Base-by-base conservation (phyloP, 2,888 invertebrate species). In the Eretmocerus hayati region DNA sequence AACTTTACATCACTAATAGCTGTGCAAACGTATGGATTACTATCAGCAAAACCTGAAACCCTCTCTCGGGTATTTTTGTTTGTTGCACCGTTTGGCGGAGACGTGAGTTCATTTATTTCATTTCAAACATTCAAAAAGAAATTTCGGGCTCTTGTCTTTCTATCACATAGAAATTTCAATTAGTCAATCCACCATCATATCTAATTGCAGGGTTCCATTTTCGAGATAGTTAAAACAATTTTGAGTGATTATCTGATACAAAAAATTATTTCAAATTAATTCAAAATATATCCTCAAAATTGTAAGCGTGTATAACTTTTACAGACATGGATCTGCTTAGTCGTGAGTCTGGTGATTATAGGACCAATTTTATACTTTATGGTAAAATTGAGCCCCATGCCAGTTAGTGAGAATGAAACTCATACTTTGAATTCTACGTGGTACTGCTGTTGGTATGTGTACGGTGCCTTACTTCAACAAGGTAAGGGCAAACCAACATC, bases 381-480 rank as follows among this genome's bases (percentile, higher is more conserved):
- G 15, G 87, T 91, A 67, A 78, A 81, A 8, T 69, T 78, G 43
- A 87, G 86, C 59, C 88, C 87, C 0, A 72, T 68, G 36, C 47
- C 48, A 9, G 50, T 55, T 11, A 60, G 57, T 5, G 21, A 23
- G 11, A 39, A 50, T 15, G 54, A 58, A 6, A 26, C 49, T n/a
- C 20, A 52, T 5, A 62, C 60, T 0, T 59, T 71, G 3, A 59
- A 60, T 11, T 63, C 70, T 4, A 74, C 74, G 43, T 76, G 75
- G 72, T 85, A 87, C 62, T 88, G 88, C 60, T 75, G 87, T 32
- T 89, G 89, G 88, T 93, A 93, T 63, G 81, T 90, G 65, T 93
- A 90, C 63, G 93, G 93, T 1, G 91, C 93, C 2, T 73, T 94
- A 43, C 74, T 94, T 32, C 92, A 93, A 62, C 92, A 93, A 83